Evolutionary conservation across 2,888 invertebrate species (phyloP), one percentile per base, ranked within the genome.

Genomic region (Onchidella celtica): DNA sequence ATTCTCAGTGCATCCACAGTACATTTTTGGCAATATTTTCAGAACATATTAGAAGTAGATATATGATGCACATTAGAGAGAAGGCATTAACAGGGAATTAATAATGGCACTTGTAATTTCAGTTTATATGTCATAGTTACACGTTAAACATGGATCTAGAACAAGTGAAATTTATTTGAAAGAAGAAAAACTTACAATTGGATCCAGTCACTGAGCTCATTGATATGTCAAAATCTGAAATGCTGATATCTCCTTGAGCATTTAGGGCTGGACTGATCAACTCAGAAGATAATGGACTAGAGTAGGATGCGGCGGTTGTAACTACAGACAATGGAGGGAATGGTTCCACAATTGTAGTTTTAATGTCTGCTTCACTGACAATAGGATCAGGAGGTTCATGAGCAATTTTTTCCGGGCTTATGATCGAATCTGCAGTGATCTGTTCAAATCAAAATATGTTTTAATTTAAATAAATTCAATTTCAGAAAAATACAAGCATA

Each of bases 201-300:
- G 79, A 80, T 32, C 66, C 55, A n/a, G 79, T 29, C 27, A 74
- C 79, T 14, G 66, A 63, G 2, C 65, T 55, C 36, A 80, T 40
- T 3, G 79, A 80, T 21, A 80, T 80, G 57, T 80, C 79, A 11
- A 80, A 65, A 47, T 80, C 79, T 34, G 79, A 80, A 9, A 80
- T 80, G 36, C 73, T 80, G 59, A 80, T 74, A 38, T 80, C 74
- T 34, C 77, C 77, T 9, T 77, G 77, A 6, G 57, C 17, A 21
- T 40, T 65, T 65, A 75, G n/a, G 47, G 29, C 40, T n/a, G 29
- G 47, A 3, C 61, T 34, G 17, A 57, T 11, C 59, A 73, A 9
- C 34, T 59, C 73, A 24, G 59, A 6, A 27, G 27, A 61, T 6
- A 24, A 17, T 6, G 4, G 6, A 9, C 14, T 21, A 6, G 61